These are phyloP conservation scores for Polylopha cassiicola DNA, from an alignment of 2,888 invertebrate species.

Conservation along the genomic window DNA sequence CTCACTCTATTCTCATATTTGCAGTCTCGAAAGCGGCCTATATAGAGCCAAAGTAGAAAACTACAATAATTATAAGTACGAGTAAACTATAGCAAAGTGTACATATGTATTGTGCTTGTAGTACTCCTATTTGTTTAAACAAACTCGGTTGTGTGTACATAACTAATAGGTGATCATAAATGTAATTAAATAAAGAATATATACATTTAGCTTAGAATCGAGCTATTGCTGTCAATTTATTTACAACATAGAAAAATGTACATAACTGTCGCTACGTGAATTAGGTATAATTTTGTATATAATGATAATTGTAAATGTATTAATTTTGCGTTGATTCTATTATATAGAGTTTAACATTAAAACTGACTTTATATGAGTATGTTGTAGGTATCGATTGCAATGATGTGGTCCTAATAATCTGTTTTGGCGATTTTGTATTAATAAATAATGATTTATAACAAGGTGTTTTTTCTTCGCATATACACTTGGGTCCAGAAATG, in stretches of 20 bases:
- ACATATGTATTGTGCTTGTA: constrained; percentile 38
- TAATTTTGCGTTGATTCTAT: constrained; percentile 65
- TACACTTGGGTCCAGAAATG: too few species aligned
- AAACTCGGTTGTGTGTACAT: constrained; percentile 70
- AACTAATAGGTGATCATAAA: constrained; percentile 40
- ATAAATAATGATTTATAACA: constrained; percentile 59
- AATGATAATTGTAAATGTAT: constrained; percentile 54
- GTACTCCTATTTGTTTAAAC: constrained; percentile 43
- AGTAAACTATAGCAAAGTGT: constrained; percentile 9
- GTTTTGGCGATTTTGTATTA: constrained; percentile 69
- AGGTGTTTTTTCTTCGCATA: constrained; percentile 32
- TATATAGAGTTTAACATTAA: constrained; percentile 64
- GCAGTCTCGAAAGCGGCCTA: too few species aligned
- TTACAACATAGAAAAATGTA: constrained; percentile 18
- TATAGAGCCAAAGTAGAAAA: constrained; percentile 20
- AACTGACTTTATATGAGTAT: constrained; percentile 40
- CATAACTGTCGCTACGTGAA: constrained; percentile 12
- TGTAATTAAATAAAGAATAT: constrained; percentile 37
- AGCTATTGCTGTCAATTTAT: constrained; percentile 54
- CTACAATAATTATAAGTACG: constrained; percentile 9
- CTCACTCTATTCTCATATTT: too few species aligned
- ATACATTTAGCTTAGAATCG: constrained; percentile 31
- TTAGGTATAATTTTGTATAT: constrained; percentile 28
- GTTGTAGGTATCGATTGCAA: constrained; percentile 43
- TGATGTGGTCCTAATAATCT: constrained; percentile 59